phyloP scores from a whole-genome alignment of 64 coral and sea anemone species.

The Montipora foliosa region DNA sequence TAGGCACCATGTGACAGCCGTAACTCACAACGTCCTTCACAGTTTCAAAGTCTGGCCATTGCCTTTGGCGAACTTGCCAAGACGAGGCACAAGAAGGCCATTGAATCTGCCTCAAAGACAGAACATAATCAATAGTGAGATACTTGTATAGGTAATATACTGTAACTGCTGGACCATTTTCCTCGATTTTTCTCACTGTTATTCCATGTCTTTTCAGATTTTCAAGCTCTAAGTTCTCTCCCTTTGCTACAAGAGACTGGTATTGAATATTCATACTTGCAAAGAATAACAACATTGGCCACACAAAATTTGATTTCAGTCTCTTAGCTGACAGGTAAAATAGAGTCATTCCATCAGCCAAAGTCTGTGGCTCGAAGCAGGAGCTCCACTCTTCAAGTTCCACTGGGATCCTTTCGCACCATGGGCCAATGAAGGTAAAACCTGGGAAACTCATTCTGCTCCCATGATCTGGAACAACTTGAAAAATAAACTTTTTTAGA shows the following conservation, averaged over 20 bases:
- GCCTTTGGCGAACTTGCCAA: constrained; percentile 36
- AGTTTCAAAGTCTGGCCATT: constrained; percentile 43
- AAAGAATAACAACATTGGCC: constrained; percentile 31
- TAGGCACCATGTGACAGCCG: constrained; percentile 44
- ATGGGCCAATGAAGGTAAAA: constrained; percentile 50
- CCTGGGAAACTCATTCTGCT: constrained; percentile 46
- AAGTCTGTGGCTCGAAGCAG: constrained; percentile 5
- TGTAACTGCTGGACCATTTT: constrained; percentile 55
- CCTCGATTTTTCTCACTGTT: constrained; percentile 40
- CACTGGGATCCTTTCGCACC: constrained; percentile 12
- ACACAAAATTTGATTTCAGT: constrained; percentile 38
- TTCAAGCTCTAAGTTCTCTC: constrained; percentile 26
- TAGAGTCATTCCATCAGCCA: neutral
- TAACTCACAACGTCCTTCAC: constrained; percentile 27
- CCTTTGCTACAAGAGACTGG: constrained; percentile 28
- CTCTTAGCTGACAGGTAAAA: constrained; percentile 27
- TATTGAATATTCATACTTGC: neutral
- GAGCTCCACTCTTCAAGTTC: constrained; percentile 54
- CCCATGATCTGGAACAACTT: neutral
- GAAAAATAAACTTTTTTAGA: constrained; percentile 53
- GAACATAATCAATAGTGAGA: constrained; percentile 54
- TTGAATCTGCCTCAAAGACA: constrained; percentile 31
- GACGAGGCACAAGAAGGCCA: constrained; percentile 35
- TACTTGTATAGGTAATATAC: constrained; percentile 17
- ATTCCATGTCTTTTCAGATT: constrained; percentile 35